Base-by-base conservation (phyloP, 2,888 invertebrate species). In the Standfussiana lucernea region DNA sequence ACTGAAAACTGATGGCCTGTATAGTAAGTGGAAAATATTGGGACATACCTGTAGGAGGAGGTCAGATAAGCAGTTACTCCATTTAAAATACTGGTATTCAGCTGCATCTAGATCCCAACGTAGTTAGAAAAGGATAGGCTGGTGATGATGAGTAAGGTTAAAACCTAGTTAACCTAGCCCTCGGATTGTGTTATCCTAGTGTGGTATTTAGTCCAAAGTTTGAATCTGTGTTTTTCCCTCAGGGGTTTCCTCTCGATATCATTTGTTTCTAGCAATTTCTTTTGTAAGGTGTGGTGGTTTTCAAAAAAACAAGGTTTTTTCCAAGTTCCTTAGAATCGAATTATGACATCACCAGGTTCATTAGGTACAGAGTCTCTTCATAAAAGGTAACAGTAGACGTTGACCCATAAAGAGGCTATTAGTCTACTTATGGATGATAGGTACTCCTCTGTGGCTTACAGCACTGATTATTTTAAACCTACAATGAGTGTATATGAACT, bases 401-500 rank as follows among this genome's bases (percentile, higher is more conserved):
- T 83, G 81, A 75, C 78, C 81, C 32, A 84, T 81, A 66, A 70
- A 77, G 35, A 84, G 77, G 84, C 28, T 72, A 69, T 69, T 84
- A 65, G 40, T 65, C 73, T 71, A 67, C 21, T 45, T 53, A 74
- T 59, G 68, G 61, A 84, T 72, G 72, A 84, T 61, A 35, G 35
- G 61, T 61, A 45, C 18, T 40, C 21, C 18, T 59, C 67, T 79
- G 72, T 37, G 69, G 71, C 35, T 77, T 74, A 42, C 32, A 62
- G 18, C 35, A 66, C 62, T 45, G 42, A 68, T 62, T 37, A 66
- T 69, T 61, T 66, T 66, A 67, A 77, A 74, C 64, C 78, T 64
- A 73, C 13, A 64, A 62, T 61, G 45, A 59, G 28, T 74, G 45
- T 75, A 10, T 72, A 28, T 10, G 4, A 28, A 64, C n/a, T 8